Evolutionary conservation across 2,797 vertebrate species (phyloP).

Genomic region (Sebastiscus tertius): DNA sequence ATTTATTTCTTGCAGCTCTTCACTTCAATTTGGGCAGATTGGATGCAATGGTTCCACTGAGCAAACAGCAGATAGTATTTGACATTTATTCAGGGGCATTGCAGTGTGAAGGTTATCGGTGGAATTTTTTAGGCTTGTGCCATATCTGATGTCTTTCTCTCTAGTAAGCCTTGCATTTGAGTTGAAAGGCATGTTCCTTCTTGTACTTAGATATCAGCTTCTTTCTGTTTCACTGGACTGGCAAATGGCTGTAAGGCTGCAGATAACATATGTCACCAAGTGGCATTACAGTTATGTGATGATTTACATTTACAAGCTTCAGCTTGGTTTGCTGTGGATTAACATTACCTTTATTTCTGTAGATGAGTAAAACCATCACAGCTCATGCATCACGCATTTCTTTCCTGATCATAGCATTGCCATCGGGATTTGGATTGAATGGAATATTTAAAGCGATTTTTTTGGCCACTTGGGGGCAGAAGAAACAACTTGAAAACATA

Average conservation of each 20-base stretch:
- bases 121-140: conserved; percentile 79
- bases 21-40: conserved; percentile 72
- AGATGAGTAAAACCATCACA: background rate
- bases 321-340: background rate
- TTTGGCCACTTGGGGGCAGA: background rate
- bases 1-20: conserved; percentile 61
- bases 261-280: conserved; percentile 42
- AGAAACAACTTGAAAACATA: background rate
- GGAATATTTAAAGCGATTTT: background rate
- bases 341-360: background rate
- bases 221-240: conserved; percentile 64
- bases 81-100: conserved; percentile 85
- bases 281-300: conserved; percentile 13
- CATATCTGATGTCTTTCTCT: conserved; percentile 83
- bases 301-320: conserved; percentile 17
- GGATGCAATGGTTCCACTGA: conserved; percentile 75
- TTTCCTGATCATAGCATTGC: background rate
- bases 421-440: background rate
- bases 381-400: background rate
- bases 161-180: conserved; percentile 76
- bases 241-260: conserved; percentile 56
- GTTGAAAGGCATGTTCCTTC: conserved; percentile 76
- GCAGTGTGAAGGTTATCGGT: conserved; percentile 83
- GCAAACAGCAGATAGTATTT: conserved; percentile 83
- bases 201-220: conserved; percentile 72